A percentile compares a stretch with the other conserved stretches of the same genome.
Conservation (phyloP, 2,888 invertebrate genomes). For the Hedya salicella region DNA sequence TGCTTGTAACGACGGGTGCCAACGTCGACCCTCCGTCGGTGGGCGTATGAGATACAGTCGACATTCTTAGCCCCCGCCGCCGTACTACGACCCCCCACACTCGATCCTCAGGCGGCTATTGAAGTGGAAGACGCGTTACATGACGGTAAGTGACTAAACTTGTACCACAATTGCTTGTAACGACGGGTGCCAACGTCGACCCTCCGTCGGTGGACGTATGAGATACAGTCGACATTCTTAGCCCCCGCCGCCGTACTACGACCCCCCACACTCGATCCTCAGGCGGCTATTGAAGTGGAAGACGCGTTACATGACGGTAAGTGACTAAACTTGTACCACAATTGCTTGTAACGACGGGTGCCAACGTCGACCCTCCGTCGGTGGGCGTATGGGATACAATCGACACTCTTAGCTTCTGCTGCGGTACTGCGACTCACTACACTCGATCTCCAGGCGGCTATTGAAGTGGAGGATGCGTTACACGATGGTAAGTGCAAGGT, state of each 20-base stretch:
- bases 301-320: conserved; percentile 29
- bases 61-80: conserved; percentile 96
- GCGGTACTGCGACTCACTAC: conserved; percentile 82
- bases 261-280: conserved; percentile 21
- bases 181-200: conserved; percentile 89
- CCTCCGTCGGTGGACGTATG: conserved; percentile 99
- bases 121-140: conserved; percentile 32
- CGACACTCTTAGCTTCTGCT: conserved; percentile 96
- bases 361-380: conserved; percentile 96
- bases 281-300: conserved; percentile 17
- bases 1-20: conserved; percentile 86
- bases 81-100: conserved; percentile 67
- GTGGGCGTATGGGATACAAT: conserved; percentile 99
- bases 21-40: conserved; percentile 96
- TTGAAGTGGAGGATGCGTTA: conserved; percentile 24
- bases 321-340: not conserved
- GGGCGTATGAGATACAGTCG: conserved; percentile 99
- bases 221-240: conserved; percentile 98
- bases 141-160: not conserved
- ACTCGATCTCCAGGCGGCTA: conserved; percentile 16
- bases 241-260: conserved; percentile 91
- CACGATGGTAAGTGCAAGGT: conserved; percentile 31
- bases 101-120: conserved; percentile 12
- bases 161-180: conserved; percentile 53
- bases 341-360: conserved; percentile 54